Evolutionary conservation across 2,797 vertebrate genomes (phyloP).

Genomic region (Austrolebias charrua): DNA sequence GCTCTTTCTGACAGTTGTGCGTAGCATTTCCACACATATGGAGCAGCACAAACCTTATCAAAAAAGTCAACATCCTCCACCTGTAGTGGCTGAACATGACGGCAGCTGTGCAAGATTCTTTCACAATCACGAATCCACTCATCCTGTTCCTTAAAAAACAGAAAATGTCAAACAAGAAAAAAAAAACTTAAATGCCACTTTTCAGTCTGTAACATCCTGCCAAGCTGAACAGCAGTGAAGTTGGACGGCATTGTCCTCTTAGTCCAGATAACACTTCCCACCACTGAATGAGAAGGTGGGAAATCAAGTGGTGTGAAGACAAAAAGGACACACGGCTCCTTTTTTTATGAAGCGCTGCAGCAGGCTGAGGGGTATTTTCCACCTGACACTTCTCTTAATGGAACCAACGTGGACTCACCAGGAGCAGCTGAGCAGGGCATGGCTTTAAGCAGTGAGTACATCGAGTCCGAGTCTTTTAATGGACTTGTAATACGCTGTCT

Average conservation of each 20-base stretch:
- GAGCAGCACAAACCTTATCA: conserved; percentile 18
- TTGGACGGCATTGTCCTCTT: conserved; percentile 61
- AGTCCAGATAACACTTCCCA: conserved; percentile 71
- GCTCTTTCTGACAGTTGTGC: conserved; percentile 32
- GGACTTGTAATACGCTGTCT: conserved; percentile 5
- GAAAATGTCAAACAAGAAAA: conserved; percentile 4
- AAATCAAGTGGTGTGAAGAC: conserved; percentile 62
- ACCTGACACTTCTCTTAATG: conserved; percentile 62
- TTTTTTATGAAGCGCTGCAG: conserved; percentile 24
- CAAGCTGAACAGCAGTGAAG: conserved; percentile 53
- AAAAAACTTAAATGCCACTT: conserved; percentile 44
- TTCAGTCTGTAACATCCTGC: conserved; percentile 46
- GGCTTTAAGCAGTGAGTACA: conserved; percentile 77
- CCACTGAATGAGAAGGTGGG: conserved; percentile 65
- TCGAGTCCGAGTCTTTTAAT: conserved; percentile 17
- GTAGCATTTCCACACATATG: conserved; percentile 23
- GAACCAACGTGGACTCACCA: conserved; percentile 59
- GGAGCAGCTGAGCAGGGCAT: conserved; percentile 61
- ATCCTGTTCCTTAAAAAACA: neutral
- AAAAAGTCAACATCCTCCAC: conserved; percentile 39
- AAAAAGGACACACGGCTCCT: conserved; percentile 57
- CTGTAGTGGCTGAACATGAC: conserved; percentile 17
- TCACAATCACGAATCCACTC: conserved; percentile 67
- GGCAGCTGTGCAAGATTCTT: conserved; percentile 59
- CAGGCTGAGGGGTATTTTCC: conserved; percentile 47